phyloP scores from a whole-genome alignment of 1,140 invertebrate species.

The Tetraneura akinire region DNA sequence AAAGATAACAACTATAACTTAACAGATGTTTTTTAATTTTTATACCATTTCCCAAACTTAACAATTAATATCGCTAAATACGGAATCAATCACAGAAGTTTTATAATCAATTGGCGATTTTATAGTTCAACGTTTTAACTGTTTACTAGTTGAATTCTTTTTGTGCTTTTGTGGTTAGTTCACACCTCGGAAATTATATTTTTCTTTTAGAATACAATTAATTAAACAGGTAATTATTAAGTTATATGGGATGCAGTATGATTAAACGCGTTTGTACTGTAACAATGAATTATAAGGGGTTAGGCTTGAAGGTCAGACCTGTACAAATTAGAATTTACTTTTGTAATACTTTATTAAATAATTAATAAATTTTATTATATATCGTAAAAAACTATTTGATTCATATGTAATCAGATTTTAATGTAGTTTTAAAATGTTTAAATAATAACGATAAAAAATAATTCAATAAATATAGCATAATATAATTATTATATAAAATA shows the following conservation, averaged over 20 bases:
- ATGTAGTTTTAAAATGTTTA: too few species aligned
- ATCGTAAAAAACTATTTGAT: too few species aligned
- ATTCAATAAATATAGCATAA: too few species aligned
- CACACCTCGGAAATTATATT: neutral
- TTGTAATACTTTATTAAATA: neutral
- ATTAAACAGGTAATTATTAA: conserved; percentile 18
- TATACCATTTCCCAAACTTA: too few species aligned
- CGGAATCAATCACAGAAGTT: too few species aligned
- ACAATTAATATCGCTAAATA: too few species aligned
- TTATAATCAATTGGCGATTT: too few species aligned
- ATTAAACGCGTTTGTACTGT: neutral
- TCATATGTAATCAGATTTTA: too few species aligned
- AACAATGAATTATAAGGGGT: neutral
- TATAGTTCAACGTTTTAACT: too few species aligned
- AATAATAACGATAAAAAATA: neutral
- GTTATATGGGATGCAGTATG: too few species aligned
- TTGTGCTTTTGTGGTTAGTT: neutral
- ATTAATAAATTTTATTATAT: neutral
- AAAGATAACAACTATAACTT: neutral
- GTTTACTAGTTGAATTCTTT: too few species aligned
- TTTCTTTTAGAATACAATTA: neutral
- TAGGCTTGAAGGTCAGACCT: conserved; percentile 7
- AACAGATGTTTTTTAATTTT: conserved; percentile 26
- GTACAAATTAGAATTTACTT: neutral
- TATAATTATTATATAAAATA: too few species aligned